phyloP scores from a whole-genome alignment of 2,113 vertebrate genomes.

The Microtus montanus region DNA sequence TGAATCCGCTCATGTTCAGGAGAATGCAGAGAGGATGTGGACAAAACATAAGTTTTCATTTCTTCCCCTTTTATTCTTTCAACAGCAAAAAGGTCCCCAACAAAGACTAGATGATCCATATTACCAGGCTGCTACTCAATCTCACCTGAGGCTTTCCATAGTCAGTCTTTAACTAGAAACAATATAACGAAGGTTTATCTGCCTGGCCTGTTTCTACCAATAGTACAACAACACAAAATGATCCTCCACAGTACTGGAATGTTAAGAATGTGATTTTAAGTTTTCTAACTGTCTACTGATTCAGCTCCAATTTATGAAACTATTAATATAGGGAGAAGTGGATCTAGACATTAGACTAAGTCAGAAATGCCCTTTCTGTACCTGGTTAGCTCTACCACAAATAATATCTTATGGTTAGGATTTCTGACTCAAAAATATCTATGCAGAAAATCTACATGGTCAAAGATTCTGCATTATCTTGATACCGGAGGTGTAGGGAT shows the following conservation, averaged over 20 bases:
- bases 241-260: not conserved
- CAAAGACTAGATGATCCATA: not conserved
- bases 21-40: not conserved
- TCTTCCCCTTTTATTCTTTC: not conserved
- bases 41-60: not conserved
- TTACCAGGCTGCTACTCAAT: not conserved
- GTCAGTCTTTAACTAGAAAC: conserved; percentile 19
- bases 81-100: not conserved
- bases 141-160: not conserved
- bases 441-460: conserved; percentile 6
- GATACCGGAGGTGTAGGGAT: not conserved
- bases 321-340: conserved; percentile 36
- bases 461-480: conserved; percentile 38
- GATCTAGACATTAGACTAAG: conserved; percentile 8
- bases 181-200: conserved; percentile 5
- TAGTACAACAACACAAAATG: conserved; percentile 11
- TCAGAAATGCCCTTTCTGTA: conserved; percentile 42
- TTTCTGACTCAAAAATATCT: conserved; percentile 40
- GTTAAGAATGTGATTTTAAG: conserved; percentile 7
- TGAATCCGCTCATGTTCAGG: not conserved
- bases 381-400: conserved; percentile 55
- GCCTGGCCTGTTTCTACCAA: conserved; percentile 8
- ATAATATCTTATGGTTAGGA: conserved; percentile 53
- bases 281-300: conserved; percentile 43
- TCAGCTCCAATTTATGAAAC: conserved; percentile 44